These are phyloP conservation scores for Zaprionus africanus DNA, from an alignment of 1,140 invertebrate genomes.

Conservation along the genomic window DNA sequence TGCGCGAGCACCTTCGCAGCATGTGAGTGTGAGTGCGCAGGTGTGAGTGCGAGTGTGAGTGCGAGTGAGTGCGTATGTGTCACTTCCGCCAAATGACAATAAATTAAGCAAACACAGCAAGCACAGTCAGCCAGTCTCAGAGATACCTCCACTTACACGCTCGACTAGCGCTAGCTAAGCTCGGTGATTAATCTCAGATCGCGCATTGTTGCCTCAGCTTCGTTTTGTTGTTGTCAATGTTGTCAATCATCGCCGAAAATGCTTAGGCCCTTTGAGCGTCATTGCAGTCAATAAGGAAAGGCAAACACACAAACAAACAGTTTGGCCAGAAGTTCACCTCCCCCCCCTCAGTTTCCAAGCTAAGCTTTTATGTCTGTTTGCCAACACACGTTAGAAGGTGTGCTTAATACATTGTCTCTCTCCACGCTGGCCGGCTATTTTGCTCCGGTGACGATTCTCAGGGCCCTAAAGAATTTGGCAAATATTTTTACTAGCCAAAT, in stretches of 20 bases:
- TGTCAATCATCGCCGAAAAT: slow-evolving; percentile 59
- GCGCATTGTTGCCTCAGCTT: slow-evolving; percentile 37
- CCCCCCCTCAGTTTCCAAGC: background rate
- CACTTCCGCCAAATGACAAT: slow-evolving; percentile 79
- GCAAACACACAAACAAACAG: slow-evolving; percentile 43
- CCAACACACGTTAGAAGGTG: slow-evolving; percentile 36
- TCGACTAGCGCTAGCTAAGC: slow-evolving; percentile 20
- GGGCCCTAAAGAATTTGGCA: slow-evolving; percentile 41
- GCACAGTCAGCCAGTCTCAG: slow-evolving; percentile 18
- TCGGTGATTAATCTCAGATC: slow-evolving; percentile 63
- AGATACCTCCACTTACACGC: slow-evolving; percentile 25
- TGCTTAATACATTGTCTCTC: slow-evolving; percentile 13
- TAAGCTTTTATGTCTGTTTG: background rate
- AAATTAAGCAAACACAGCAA: slow-evolving; percentile 70
- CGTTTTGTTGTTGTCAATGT: background rate
- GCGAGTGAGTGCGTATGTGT: slow-evolving; percentile 36
- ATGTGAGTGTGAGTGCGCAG: slow-evolving; percentile 25
- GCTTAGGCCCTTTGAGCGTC: slow-evolving; percentile 60
- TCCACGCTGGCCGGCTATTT: slow-evolving; percentile 21
- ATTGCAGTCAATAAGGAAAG: slow-evolving; percentile 71
- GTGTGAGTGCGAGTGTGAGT: slow-evolving; percentile 28
- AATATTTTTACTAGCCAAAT: slow-evolving; percentile 45
- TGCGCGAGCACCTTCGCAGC: slow-evolving; percentile 51
- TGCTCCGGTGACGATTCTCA: slow-evolving; percentile 40
- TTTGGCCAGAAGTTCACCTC: slow-evolving; percentile 8